A percentile compares a stretch with the other conserved stretches of the same genome.
phyloP scores from a whole-genome alignment of 2,888 invertebrate species.

The Lacanobia oleracea region DNA sequence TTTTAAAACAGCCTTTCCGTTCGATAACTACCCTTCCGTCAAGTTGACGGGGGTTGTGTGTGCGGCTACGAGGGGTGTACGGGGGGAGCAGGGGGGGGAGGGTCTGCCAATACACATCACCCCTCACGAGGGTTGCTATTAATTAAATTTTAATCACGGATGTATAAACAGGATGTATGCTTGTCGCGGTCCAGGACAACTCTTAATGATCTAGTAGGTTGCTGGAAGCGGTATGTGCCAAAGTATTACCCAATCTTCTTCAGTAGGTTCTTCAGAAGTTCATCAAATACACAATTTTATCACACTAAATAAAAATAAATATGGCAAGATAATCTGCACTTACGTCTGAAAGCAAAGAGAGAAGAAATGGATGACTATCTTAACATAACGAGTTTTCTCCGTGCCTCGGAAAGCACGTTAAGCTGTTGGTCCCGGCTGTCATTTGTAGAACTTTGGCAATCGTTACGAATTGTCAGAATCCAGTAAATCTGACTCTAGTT shows the following conservation, averaged over 20 bases:
- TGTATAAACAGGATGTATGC: conserved; percentile 26
- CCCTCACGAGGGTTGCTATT: conserved; percentile 39
- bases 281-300: not conserved
- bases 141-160: conserved; percentile 59
- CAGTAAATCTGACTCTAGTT: too few species aligned
- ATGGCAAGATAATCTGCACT: too few species aligned
- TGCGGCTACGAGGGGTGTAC: not conserved
- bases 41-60: conserved; percentile 38
- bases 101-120: conserved; percentile 51
- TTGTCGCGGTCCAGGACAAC: conserved; percentile 1
- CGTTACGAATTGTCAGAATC: too few species aligned
- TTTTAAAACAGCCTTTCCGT: conserved; percentile 46
- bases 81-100: not conserved
- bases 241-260: not conserved
- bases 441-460: too few species aligned
- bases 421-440: too few species aligned
- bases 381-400: too few species aligned
- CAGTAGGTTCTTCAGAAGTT: not conserved
- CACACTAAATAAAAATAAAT: not conserved
- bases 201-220: conserved; percentile 16
- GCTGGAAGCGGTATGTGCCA: not conserved
- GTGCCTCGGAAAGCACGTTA: too few species aligned
- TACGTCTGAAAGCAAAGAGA: too few species aligned
- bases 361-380: too few species aligned
- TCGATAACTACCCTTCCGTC: conserved; percentile 51